These are phyloP conservation scores for Micrasema minimum DNA, from an alignment of 1,140 invertebrate genomes.

Conservation along the genomic window DNA sequence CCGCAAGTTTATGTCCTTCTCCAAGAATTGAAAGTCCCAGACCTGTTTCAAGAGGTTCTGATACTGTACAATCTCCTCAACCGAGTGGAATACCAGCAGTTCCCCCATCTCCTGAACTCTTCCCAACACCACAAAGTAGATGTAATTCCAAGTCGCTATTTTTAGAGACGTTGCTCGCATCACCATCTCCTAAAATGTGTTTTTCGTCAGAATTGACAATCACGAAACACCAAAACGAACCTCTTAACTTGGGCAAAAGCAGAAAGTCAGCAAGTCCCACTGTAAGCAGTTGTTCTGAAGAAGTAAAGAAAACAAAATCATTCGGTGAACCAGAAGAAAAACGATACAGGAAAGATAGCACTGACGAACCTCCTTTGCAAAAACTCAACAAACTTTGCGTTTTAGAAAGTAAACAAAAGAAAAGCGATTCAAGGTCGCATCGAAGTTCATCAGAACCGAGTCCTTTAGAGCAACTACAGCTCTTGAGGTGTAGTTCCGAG, in stretches of 20 bases:
- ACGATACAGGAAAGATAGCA: slow-evolving; percentile 65
- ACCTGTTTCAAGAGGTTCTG: slow-evolving; percentile 70
- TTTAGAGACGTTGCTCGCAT: slow-evolving; percentile 68
- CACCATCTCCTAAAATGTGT: slow-evolving; percentile 67
- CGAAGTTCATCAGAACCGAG: slow-evolving; percentile 68
- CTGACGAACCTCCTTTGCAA: slow-evolving; percentile 58
- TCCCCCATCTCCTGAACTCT: slow-evolving; percentile 70
- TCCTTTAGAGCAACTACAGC: slow-evolving; percentile 77
- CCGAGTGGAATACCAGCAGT: slow-evolving; percentile 73
- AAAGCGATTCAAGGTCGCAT: slow-evolving; percentile 50
- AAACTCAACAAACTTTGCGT: slow-evolving; percentile 60
- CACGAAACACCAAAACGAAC: slow-evolving; percentile 72
- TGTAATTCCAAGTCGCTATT: slow-evolving; percentile 67
- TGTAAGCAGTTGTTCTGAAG: slow-evolving; percentile 70
- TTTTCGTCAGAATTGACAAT: slow-evolving; percentile 67
- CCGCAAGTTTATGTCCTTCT: slow-evolving; percentile 61
- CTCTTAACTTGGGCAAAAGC: slow-evolving; percentile 73
- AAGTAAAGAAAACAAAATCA: slow-evolving; percentile 66
- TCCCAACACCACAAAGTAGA: slow-evolving; percentile 63
- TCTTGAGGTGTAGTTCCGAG: slow-evolving; percentile 74
- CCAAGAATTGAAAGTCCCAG: slow-evolving; percentile 63
- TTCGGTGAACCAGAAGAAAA: slow-evolving; percentile 71
- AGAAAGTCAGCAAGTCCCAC: slow-evolving; percentile 71
- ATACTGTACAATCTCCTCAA: slow-evolving; percentile 73
- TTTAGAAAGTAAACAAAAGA: slow-evolving; percentile 56